A percentile compares a stretch with the other conserved stretches of the same genome.
Evolutionary conservation across 2,888 invertebrate species (phyloP).

Genomic region (Agriopis marginaria): DNA sequence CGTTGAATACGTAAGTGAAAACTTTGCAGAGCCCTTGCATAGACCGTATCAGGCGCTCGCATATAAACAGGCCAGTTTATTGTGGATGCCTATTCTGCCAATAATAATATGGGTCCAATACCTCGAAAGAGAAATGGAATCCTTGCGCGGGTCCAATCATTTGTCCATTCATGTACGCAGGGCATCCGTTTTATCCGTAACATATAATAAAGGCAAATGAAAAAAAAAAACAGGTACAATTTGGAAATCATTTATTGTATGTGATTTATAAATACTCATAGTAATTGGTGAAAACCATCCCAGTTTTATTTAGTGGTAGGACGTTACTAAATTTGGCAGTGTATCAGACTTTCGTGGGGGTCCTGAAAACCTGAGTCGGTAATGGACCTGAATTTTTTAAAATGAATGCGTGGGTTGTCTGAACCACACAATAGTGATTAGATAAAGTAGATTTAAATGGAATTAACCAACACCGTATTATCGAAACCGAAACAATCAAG

Average conservation of each 20-base stretch:
- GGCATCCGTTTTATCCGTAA: constrained; percentile 12
- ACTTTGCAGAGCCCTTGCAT: neutral
- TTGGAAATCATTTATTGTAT: constrained; percentile 1
- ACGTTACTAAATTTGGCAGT: constrained; percentile 6
- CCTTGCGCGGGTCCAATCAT: constrained; percentile 17
- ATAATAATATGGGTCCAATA: constrained; percentile 14
- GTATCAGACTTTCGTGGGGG: constrained; percentile 5
- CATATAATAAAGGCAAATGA: constrained; percentile 3
- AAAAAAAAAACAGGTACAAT: neutral
- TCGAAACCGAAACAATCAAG: no score
- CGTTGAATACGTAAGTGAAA: constrained; percentile 6
- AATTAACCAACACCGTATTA: no score
- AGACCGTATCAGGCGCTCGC: neutral
- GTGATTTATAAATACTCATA: neutral
- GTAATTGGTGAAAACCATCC: neutral
- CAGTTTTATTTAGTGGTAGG: neutral
- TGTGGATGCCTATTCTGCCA: neutral
- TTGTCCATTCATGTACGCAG: constrained; percentile 17
- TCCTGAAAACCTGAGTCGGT: neutral
- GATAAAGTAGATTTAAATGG: no score
- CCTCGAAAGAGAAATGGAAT: constrained; percentile 16
- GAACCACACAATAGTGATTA: no score
- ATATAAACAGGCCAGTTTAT: neutral
- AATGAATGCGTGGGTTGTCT: neutral
- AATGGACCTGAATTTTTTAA: constrained; percentile 20